phyloP scores from a whole-genome alignment of 1,140 invertebrate genomes.

The Plodia interpunctella region DNA sequence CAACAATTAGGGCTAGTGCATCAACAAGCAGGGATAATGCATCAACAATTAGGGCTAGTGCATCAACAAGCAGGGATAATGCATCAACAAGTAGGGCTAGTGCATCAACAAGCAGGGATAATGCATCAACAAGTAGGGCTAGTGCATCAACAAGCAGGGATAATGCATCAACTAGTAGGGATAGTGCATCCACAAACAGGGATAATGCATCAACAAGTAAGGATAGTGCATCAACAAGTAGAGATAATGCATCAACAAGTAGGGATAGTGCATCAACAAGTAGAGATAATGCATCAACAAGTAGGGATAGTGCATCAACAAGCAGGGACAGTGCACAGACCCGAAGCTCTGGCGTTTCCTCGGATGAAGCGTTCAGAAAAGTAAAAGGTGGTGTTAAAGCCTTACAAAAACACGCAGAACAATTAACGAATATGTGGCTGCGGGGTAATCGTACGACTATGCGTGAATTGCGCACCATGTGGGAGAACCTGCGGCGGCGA shows the following conservation, averaged over 20 bases:
- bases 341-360: constrained; percentile 33
- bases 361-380: constrained; percentile 61
- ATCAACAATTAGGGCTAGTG: too few species aligned
- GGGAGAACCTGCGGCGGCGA: constrained; percentile 80
- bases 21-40: constrained; percentile 49
- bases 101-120: constrained; percentile 46
- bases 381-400: constrained; percentile 56
- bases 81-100: constrained; percentile 21
- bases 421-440: constrained; percentile 61
- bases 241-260: constrained; percentile 13
- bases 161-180: constrained; percentile 20
- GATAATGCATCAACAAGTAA: constrained; percentile 33
- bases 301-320: constrained; percentile 23
- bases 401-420: constrained; percentile 58
- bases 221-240: constrained; percentile 17
- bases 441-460: constrained; percentile 69
- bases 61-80: constrained; percentile 16
- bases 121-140: too few species aligned
- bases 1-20: constrained; percentile 16
- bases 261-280: background rate
- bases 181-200: constrained; percentile 37
- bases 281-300: constrained; percentile 23
- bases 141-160: constrained; percentile 13
- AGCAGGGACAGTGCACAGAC: constrained; percentile 48
- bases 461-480: constrained; percentile 80